Percentiles rank a stretch among this genome's conserved stretches.
Evolutionary conservation across 92 coral and sea anemone species (phyloP).

Genomic region (Zoanthus solanderi): DNA sequence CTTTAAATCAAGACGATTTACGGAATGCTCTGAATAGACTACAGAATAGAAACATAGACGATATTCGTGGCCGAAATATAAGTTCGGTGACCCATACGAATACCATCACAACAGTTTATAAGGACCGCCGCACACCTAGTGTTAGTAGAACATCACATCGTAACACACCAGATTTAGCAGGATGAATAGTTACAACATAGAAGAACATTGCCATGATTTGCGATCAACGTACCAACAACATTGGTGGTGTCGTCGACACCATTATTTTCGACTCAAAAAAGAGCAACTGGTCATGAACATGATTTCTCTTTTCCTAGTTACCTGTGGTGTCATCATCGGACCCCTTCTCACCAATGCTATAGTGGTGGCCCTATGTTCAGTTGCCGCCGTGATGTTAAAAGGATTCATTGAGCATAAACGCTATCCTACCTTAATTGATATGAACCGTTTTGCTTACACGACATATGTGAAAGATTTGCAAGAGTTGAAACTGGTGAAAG

Average conservation of each 20-base stretch:
- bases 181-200: background rate
- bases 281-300: background rate
- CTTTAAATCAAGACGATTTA: too few species aligned
- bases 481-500: background rate
- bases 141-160: background rate
- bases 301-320: background rate
- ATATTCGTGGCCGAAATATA: too few species aligned
- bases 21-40: too few species aligned
- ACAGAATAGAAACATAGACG: too few species aligned
- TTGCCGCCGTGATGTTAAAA: constrained; percentile 23
- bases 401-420: constrained; percentile 29
- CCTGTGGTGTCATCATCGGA: constrained; percentile 1
- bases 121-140: background rate
- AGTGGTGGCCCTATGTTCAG: background rate
- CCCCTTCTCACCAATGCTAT: background rate
- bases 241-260: constrained; percentile 44
- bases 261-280: background rate
- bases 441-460: constrained; percentile 38
- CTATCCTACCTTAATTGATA: background rate
- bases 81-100: too few species aligned
- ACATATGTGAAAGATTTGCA: constrained; percentile 35
- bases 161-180: background rate
- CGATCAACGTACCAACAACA: constrained; percentile 4
- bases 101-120: background rate
- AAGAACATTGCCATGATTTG: background rate